Evolutionary conservation across 1,140 invertebrate species (phyloP).

Genomic region (Sinella curviseta): DNA sequence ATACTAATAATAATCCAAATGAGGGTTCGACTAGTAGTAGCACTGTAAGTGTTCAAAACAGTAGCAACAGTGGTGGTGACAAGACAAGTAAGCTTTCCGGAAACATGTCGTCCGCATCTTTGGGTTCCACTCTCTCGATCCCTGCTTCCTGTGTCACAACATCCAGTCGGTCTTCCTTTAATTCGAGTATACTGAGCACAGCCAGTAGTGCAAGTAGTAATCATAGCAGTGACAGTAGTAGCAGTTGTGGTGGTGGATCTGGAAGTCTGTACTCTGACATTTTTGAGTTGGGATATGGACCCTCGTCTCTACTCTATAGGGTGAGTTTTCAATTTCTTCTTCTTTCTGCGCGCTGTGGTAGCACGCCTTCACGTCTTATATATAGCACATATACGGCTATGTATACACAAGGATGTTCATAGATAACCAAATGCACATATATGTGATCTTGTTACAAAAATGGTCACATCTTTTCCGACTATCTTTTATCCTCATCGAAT

Average conservation of each 20-base stretch:
- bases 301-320: background rate
- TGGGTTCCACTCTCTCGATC: background rate
- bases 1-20: background rate
- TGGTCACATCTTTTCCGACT: too few species aligned
- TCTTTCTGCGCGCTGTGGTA: too few species aligned
- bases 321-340: background rate
- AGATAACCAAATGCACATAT: too few species aligned
- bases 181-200: conserved; percentile 7
- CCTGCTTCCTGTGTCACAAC: conserved; percentile 27
- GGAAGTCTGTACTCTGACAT: conserved; percentile 31
- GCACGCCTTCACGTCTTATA: too few species aligned
- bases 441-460: too few species aligned
- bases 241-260: background rate
- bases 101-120: conserved; percentile 20
- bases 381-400: too few species aligned
- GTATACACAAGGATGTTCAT: too few species aligned
- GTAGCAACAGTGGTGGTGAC: background rate
- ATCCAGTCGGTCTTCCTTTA: conserved; percentile 24
- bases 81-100: conserved; percentile 2
- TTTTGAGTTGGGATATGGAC: conserved; percentile 30
- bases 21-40: background rate
- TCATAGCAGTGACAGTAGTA: background rate
- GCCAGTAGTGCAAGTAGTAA: conserved; percentile 24
- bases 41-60: background rate
- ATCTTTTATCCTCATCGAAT: too few species aligned